Base-by-base conservation (phyloP, 53 echinoderm and acorn worm genomes). In the Paracentrotus lividus region DNA sequence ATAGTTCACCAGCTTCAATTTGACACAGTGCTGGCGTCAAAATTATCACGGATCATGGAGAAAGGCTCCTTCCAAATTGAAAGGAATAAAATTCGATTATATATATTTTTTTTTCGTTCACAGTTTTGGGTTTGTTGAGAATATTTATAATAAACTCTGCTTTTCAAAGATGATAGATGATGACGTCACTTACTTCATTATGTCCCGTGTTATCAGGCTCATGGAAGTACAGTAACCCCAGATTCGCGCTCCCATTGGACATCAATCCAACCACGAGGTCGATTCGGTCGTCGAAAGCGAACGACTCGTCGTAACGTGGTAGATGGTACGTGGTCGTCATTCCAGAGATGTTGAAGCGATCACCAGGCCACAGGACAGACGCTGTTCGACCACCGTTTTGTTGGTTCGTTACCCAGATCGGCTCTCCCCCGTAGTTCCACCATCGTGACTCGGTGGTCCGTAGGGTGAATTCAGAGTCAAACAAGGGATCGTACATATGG, bases 401-500 rank as follows among this genome's bases (percentile, higher is more conserved):
- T 49, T 88, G 88, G n/a, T 88, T 88, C 20, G 94, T 94, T 24
- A 91, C 90, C 94, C 94, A 94, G 60, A 94, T 84, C 20, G 94
- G 94, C 32, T 94, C 94, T 1, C 94, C 94, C 1, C 94, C 90
- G 81, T 94, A 90, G 58, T 78, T 49, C 94, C 94, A 94, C 93
- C 93, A 93, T 40, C 69, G 65, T 0, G 96, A 84, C 8, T 96
- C 65, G 12, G 16, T 38, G 65, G 12, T 93, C 49, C 26, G 27
- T 40, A 90, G 88, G 29, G 3, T 0, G 56, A 93, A 94, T 1
- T 38, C 42, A 53, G 94, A 95, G 29, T 96, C 56, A 45, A 92
- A 88, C n/a, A 47, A 69, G 6, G 96, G 96, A 86, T 97, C 95
- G 59, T 95, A 97, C 96, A 97, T 96, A 3, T 76, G 33, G 84